A percentile compares a stretch with the other conserved stretches of the same genome.
Conservation (phyloP, 2,113 vertebrate genomes). For the Platysternon megacephalum region DNA sequence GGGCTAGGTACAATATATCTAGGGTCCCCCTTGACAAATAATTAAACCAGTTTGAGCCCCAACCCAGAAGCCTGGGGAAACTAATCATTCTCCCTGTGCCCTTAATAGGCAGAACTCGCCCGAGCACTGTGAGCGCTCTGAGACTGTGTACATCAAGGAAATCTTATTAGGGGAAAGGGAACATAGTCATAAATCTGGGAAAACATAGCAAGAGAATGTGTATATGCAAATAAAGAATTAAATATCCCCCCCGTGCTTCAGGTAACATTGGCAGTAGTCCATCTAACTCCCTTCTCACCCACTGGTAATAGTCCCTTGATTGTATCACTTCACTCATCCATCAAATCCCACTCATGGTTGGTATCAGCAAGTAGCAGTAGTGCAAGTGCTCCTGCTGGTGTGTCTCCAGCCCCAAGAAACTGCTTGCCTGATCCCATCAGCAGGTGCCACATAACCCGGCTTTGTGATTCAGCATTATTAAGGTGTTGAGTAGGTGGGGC, state of each 20-base stretch:
- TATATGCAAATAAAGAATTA: not conserved
- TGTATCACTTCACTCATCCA: not conserved
- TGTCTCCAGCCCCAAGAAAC: fast-evolving
- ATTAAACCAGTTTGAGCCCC: not conserved
- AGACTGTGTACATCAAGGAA: not conserved
- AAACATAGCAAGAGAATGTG: not conserved
- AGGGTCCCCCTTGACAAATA: not conserved
- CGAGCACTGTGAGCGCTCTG: not conserved
- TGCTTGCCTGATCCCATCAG: not conserved
- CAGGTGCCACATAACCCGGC: fast-evolving
- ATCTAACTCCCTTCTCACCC: not conserved
- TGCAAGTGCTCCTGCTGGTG: not conserved
- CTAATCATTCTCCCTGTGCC: not conserved
- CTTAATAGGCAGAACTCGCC: not conserved
- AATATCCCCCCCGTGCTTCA: not conserved
- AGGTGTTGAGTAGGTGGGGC: not conserved
- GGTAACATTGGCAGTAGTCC: not conserved
- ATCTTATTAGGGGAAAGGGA: not conserved
- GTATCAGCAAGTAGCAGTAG: not conserved
- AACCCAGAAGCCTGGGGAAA: not conserved
- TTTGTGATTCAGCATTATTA: not conserved
- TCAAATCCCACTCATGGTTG: not conserved
- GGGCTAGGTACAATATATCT: not conserved
- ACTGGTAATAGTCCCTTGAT: not conserved
- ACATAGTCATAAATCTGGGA: not conserved